Evolutionary conservation across 2,888 invertebrate species (phyloP).

Genomic region (Callinectes sapidus): DNA sequence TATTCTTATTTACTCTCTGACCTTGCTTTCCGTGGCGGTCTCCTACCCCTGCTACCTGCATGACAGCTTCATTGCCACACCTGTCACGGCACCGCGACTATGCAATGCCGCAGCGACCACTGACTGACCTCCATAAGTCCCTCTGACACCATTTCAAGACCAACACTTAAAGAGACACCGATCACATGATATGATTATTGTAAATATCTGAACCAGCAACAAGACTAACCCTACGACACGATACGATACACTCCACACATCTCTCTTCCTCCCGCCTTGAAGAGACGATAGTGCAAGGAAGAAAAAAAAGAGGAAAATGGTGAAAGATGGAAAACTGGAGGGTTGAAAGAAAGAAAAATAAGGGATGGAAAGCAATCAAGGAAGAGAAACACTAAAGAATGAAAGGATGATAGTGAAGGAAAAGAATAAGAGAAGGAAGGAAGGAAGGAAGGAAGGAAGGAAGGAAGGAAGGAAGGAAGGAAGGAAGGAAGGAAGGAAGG

Average conservation of each 20-base stretch:
- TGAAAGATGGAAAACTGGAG: neutral
- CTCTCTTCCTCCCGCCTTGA: neutral
- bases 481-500: neutral
- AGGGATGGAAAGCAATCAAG: neutral
- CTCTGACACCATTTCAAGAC: neutral
- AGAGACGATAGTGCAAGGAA: neutral
- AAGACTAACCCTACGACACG: conserved; percentile 23
- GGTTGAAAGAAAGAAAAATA: neutral
- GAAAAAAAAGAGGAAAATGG: neutral
- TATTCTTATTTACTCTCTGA: neutral
- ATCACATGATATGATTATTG: conserved; percentile 26
- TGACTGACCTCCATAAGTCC: neutral
- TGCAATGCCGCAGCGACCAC: neutral
- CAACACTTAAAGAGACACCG: conserved; percentile 4
- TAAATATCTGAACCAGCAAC: conserved; percentile 34
- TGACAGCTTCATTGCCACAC: neutral
- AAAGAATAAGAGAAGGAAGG: neutral
- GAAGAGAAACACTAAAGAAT: neutral
- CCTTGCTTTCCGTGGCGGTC: neutral
- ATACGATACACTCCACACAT: neutral
- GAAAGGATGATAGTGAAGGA: neutral
- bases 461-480: neutral
- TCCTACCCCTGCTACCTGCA: conserved; percentile 2
- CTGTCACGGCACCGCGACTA: neutral
- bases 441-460: neutral